Base-by-base conservation (phyloP, 2,888 invertebrate species). In the Rhaphigaster nebulosa region DNA sequence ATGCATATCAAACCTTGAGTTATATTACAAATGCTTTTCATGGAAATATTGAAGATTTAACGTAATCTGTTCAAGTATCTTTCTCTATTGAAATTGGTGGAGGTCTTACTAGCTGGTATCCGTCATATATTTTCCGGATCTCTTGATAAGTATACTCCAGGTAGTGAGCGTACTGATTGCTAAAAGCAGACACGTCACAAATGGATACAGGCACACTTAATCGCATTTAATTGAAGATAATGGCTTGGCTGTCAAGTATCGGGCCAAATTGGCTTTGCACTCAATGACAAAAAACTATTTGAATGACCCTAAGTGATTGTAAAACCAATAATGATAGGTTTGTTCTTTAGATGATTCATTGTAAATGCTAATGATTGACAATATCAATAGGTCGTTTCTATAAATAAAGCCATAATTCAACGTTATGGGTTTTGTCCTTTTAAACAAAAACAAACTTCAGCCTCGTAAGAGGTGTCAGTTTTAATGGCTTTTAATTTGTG, bases 231-330 rank as follows among this genome's bases (percentile, higher is more conserved):
- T 38, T 76, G 70, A 76, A 76, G 70, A 76, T 76, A 76, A 76
- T 76, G 20, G 20, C 10, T 23, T 8, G 23, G 34, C 70, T 23
- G 18, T 38, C 70, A 76, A 76, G 70, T 34, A 34, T 76, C 70
- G 6, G 12, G 18, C 34, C 10, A 38, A 76, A 76, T 76, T 76
- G 34, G 6, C 26, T 20, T 76, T 5, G 70, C 23, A 20, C 38
- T 76, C 34, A 20, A 65, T 76, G 70, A 23, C 70, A 38, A 76
- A 70, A 76, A 76, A 76, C 70, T 76, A 76, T 76, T 76, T 23
- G 20, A 38, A 38, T 29, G 18, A 12, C 65, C 29, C 13, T 76
- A 76, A 76, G 70, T 76, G 70, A 76, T 38, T 76, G 20, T 23
- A 4, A 38, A 34, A 38, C 8, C 70, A 10, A 38, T 76, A 76